Evolutionary conservation across 2,797 vertebrate genomes (phyloP).

Genomic region (Pipistrellus nathusii): DNA sequence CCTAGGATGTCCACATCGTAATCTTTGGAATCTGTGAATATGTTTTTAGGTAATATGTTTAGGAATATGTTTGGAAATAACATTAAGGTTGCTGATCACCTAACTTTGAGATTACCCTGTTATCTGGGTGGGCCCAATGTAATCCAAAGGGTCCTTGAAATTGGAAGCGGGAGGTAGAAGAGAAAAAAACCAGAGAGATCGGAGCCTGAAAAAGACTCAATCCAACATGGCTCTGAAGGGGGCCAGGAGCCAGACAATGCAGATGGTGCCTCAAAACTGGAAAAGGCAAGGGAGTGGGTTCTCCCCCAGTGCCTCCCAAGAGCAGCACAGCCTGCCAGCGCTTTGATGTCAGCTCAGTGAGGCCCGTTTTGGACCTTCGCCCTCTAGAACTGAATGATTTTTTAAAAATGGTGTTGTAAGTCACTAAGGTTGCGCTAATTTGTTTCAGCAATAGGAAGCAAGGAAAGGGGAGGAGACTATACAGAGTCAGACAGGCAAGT

Average conservation of each 20-base stretch:
- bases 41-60: background rate
- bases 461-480: background rate
- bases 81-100: background rate
- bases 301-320: background rate
- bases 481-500: background rate
- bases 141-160: background rate
- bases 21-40: background rate
- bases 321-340: background rate
- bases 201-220: background rate
- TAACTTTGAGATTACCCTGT: background rate
- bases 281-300: background rate
- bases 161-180: background rate
- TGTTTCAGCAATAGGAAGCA: background rate
- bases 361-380: background rate
- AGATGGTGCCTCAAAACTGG: background rate
- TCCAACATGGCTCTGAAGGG: background rate
- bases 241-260: background rate
- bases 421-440: background rate
- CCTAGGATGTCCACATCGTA: background rate
- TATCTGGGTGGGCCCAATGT: background rate
- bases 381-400: background rate
- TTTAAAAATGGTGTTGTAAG: background rate
- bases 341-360: background rate
- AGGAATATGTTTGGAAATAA: background rate
- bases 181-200: background rate